These are phyloP conservation scores for Callyntrura guangdongensis DNA, from an alignment of 2,888 invertebrate genomes.

Conservation along the genomic window DNA sequence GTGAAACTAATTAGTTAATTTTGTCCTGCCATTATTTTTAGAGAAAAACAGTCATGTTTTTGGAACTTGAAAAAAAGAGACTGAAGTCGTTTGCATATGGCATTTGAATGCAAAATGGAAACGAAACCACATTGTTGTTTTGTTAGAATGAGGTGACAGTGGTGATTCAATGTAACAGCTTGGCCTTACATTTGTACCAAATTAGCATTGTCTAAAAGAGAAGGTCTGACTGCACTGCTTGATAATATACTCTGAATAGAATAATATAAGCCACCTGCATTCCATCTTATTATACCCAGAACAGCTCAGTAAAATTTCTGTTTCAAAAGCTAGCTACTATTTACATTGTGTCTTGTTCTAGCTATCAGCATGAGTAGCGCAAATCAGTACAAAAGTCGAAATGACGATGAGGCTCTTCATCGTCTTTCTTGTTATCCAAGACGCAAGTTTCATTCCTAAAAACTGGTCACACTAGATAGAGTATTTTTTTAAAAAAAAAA, in stretches of 20 bases:
- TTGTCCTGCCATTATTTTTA: neutral
- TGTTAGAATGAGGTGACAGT: constrained; percentile 9
- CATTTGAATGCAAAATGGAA: constrained; percentile 12
- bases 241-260: neutral
- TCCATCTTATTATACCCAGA: constrained; percentile 41
- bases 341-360: too few relatives aligned
- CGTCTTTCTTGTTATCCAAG: constrained; percentile 55
- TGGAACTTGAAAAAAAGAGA: neutral
- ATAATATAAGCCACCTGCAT: constrained; percentile 55
- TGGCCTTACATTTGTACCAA: constrained; percentile 47
- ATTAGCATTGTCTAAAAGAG: constrained; percentile 23
- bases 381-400: neutral
- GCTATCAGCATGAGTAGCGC: neutral
- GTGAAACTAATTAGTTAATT: neutral
- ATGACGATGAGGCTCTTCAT: constrained; percentile 55
- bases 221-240: neutral
- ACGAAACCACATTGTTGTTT: constrained; percentile 9
- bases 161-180: constrained; percentile 29
- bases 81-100: neutral
- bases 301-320: neutral
- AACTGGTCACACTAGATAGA: constrained; percentile 41
- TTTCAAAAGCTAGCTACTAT: too few relatives aligned
- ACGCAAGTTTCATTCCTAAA: neutral
- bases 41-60: neutral
- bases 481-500: constrained; percentile 18